Evolutionary conservation across 2,888 invertebrate species (phyloP).

Genomic region (Margaritifera margaritifera): DNA sequence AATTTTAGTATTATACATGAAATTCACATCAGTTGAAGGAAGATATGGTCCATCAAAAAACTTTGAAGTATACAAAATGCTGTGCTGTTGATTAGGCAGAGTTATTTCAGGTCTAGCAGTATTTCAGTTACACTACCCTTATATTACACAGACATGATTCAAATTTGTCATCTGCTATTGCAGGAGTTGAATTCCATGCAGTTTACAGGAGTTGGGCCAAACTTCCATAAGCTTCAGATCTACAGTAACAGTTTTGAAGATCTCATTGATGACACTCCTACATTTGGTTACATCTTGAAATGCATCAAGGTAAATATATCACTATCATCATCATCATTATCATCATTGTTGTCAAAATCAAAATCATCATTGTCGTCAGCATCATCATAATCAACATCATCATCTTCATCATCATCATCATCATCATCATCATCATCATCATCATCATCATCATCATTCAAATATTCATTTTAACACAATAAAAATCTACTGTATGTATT

Average conservation of each 20-base stretch:
- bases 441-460: background rate
- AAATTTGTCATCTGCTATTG: slow-evolving; percentile 8
- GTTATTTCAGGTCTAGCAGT: too few species aligned
- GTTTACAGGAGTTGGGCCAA: slow-evolving; percentile 59
- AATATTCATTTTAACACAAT: too few species aligned
- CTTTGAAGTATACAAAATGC: too few species aligned
- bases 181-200: slow-evolving; percentile 62
- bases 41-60: too few species aligned
- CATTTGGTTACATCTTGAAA: slow-evolving; percentile 65
- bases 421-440: background rate
- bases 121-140: too few species aligned
- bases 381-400: background rate
- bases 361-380: too few species aligned
- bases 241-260: slow-evolving; percentile 67
- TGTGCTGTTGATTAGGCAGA: too few species aligned
- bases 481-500: too few species aligned
- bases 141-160: background rate
- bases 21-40: too few species aligned
- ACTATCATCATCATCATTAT: background rate
- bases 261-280: slow-evolving; percentile 62
- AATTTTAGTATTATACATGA: too few species aligned
- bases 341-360: background rate
- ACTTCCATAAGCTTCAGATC: slow-evolving; percentile 68
- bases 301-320: slow-evolving; percentile 64
- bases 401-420: background rate